These are phyloP conservation scores for Strix aluco DNA, from an alignment of 2,113 vertebrate species.

Conservation along the genomic window DNA sequence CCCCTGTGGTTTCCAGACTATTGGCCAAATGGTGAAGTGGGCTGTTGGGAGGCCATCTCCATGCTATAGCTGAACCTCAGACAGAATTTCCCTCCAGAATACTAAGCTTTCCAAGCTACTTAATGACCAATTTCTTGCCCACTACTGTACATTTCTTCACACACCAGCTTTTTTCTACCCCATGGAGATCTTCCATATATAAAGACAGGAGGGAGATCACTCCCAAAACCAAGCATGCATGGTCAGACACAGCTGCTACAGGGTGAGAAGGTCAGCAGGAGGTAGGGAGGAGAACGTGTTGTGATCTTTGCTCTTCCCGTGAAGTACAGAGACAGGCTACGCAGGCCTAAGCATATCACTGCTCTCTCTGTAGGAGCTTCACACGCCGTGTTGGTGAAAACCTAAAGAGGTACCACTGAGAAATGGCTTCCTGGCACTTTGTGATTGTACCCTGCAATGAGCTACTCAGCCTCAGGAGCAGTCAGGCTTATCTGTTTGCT, in stretches of 20 bases:
- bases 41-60: neutral
- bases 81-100: neutral
- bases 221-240: neutral
- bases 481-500: neutral
- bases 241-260: neutral
- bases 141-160: neutral
- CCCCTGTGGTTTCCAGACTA: neutral
- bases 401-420: neutral
- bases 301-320: rapidly evolving
- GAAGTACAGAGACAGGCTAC: neutral
- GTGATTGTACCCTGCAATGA: neutral
- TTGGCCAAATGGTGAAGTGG: neutral
- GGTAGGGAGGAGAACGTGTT: neutral
- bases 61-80: neutral
- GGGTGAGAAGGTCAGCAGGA: rapidly evolving
- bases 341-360: rapidly evolving
- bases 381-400: rapidly evolving
- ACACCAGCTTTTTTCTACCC: neutral
- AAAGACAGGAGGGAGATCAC: too few relatives aligned
- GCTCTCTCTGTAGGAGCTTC: neutral
- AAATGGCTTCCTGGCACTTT: rapidly evolving
- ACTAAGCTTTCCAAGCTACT: neutral
- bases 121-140: neutral
- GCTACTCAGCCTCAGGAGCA: neutral
- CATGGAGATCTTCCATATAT: rapidly evolving